A percentile compares a stretch with the other conserved stretches of the same genome.
phyloP scores from a whole-genome alignment of 2,888 invertebrate species.

The Spatulosminthurus flaviceps region DNA sequence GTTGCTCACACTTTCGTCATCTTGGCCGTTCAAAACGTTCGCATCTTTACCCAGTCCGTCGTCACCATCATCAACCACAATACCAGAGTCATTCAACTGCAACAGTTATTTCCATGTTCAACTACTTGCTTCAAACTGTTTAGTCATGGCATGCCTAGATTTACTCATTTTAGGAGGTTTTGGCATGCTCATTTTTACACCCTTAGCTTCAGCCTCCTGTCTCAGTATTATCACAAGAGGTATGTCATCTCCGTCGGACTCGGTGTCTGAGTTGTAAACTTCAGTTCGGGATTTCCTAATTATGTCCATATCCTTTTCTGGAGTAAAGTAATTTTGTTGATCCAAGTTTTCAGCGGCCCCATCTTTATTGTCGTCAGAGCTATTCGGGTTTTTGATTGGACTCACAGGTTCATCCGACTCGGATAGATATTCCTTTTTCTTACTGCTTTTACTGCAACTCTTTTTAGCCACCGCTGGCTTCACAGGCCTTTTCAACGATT shows the following conservation, averaged over 20 bases:
- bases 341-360: too few relatives aligned
- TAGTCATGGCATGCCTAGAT: neutral
- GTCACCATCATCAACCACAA: too few relatives aligned
- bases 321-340: neutral
- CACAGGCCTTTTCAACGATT: too few relatives aligned
- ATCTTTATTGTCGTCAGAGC: too few relatives aligned
- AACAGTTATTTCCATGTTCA: too few relatives aligned
- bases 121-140: neutral
- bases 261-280: neutral
- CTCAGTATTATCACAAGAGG: neutral
- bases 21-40: too few relatives aligned
- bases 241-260: slow-evolving; percentile 15
- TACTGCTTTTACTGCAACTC: neutral
- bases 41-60: too few relatives aligned
- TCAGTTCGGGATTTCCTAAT: too few relatives aligned
- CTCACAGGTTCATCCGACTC: slow-evolving; percentile 2
- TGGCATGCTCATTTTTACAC: neutral
- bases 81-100: too few relatives aligned
- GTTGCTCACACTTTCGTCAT: too few relatives aligned
- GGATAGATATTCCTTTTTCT: neutral
- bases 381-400: neutral
- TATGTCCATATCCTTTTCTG: neutral
- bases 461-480: slow-evolving; percentile 2
- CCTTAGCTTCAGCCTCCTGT: neutral
- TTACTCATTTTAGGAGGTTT: neutral